Percentiles rank a stretch among this genome's conserved stretches.
Evolutionary conservation across 2,113 vertebrate genomes (phyloP).

Genomic region (Ginglymostoma cirratum): DNA sequence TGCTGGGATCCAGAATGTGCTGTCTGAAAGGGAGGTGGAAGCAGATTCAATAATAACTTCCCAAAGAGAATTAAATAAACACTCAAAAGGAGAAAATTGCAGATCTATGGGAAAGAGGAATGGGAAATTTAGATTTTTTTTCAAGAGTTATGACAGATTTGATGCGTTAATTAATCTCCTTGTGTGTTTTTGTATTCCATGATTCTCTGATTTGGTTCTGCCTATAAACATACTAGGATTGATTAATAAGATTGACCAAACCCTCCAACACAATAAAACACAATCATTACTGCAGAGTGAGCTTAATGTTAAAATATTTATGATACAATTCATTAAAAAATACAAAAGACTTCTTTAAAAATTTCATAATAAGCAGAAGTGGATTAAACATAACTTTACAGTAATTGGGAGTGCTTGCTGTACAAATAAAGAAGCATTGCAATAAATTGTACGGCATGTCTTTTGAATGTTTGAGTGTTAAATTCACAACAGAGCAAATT

Average conservation of each 20-base stretch:
- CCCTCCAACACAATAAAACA: background rate
- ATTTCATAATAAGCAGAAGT: background rate
- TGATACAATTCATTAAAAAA: slow-evolving; percentile 3
- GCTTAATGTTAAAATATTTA: background rate
- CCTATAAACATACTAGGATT: background rate
- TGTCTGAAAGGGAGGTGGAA: background rate
- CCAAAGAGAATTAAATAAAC: background rate
- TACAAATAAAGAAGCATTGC: background rate
- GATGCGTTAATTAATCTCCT: background rate
- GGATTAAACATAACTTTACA: background rate
- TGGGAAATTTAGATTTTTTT: background rate
- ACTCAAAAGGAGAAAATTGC: background rate
- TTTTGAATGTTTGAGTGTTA: background rate
- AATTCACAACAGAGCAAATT: background rate
- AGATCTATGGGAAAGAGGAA: background rate
- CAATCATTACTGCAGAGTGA: background rate
- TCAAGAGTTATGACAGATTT: background rate
- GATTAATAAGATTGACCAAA: background rate
- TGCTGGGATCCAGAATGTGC: background rate
- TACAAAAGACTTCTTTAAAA: slow-evolving; percentile 5
- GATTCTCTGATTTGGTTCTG: background rate
- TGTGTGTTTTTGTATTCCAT: background rate
- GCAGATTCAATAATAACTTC: background rate
- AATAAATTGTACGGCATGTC: background rate
- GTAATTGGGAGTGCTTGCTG: background rate